Conservation (phyloP, 2,113 vertebrate genomes). For the Takifugu bimaculatus region DNA sequence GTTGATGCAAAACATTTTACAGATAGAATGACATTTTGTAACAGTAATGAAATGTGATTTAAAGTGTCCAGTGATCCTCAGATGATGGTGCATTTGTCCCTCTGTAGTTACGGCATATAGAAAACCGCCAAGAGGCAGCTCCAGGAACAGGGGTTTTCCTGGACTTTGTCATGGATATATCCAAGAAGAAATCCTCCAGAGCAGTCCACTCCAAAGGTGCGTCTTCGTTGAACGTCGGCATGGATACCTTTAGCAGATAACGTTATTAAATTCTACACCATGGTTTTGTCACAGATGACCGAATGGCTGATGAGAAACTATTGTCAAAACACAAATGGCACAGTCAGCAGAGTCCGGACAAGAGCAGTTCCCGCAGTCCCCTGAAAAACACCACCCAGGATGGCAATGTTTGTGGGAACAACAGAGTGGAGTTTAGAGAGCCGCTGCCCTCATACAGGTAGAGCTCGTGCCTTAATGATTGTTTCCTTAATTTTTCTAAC, state of each 20-base stretch:
- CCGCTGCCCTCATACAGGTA: constrained; percentile 87
- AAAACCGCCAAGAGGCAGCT: constrained; percentile 86
- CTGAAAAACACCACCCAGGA: constrained; percentile 87
- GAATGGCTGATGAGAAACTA: constrained; percentile 58
- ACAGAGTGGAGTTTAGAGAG: constrained; percentile 83
- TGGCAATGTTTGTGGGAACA: constrained; percentile 83
- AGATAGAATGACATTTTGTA: neutral
- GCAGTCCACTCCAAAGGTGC: constrained; percentile 81
- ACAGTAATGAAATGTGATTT: neutral
- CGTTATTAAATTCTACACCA: neutral
- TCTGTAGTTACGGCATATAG: constrained; percentile 87
- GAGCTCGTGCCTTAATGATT: neutral
- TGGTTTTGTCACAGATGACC: constrained; percentile 61
- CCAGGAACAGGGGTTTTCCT: constrained; percentile 80
- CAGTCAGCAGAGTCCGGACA: constrained; percentile 78
- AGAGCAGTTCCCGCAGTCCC: constrained; percentile 84
- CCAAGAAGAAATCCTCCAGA: constrained; percentile 80
- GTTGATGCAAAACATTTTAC: constrained; percentile 52
- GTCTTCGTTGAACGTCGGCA: constrained; percentile 19
- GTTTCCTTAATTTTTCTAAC: no score
- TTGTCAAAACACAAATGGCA: constrained; percentile 66
- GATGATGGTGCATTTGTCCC: neutral
- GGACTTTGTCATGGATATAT: constrained; percentile 82
- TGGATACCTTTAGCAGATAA: neutral
- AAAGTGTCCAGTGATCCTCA: neutral